Conservation (phyloP, 2,888 invertebrate genomes). For the Cephonodes hylas region DNA sequence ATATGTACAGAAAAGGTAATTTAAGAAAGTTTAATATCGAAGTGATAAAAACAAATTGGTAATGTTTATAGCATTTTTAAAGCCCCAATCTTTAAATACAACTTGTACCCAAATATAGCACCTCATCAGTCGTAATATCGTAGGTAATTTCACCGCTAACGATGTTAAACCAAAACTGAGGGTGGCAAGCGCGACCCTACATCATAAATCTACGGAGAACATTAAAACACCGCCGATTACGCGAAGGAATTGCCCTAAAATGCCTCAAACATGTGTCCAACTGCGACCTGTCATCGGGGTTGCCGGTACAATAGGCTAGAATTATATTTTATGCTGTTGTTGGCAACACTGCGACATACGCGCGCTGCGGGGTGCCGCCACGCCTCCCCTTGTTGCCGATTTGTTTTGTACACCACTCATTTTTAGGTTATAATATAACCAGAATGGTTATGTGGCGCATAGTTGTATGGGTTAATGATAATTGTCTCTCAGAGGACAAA, state of each 20-base stretch:
- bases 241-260: conserved; percentile 76
- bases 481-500: conserved; percentile 11
- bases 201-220: conserved; percentile 69
- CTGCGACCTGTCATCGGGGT: conserved; percentile 79
- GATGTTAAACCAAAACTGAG: conserved; percentile 52
- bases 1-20: no score
- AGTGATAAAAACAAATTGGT: neutral
- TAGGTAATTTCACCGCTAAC: conserved; percentile 54
- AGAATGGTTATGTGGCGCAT: neutral
- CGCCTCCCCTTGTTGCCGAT: conserved; percentile 74
- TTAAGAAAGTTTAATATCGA: neutral
- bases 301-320: conserved; percentile 69
- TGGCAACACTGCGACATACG: conserved; percentile 78
- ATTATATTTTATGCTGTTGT: conserved; percentile 72
- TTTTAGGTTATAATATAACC: conserved; percentile 41
- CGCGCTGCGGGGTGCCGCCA: conserved; percentile 70
- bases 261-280: conserved; percentile 79
- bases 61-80: neutral
- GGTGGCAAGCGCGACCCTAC: conserved; percentile 45
- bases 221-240: conserved; percentile 77
- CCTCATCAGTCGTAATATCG: conserved; percentile 44
- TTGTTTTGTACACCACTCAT: conserved; percentile 72
- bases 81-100: neutral
- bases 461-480: neutral
- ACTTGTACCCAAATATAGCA: conserved; percentile 21